These are phyloP conservation scores for Coptodon rendalli DNA, from an alignment of 2,113 vertebrate species.

Conservation along the genomic window DNA sequence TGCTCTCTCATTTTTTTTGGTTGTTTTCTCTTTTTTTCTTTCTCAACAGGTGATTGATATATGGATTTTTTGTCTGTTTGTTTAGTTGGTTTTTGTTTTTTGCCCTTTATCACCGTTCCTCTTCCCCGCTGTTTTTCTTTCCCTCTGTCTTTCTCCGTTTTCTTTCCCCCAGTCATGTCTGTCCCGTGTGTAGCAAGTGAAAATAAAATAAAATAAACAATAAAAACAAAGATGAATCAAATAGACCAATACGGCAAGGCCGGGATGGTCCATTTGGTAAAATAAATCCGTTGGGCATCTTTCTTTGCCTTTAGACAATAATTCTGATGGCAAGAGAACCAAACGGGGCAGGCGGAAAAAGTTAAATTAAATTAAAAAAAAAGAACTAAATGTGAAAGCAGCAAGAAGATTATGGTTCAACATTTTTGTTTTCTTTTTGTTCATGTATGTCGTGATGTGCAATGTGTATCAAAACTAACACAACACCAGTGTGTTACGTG, in stretches of 20 bases:
- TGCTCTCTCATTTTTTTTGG: not conserved
- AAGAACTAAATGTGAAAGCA: rapidly evolving
- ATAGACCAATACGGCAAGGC: rapidly evolving
- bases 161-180: not conserved
- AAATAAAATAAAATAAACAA: not conserved
- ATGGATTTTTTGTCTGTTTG: not conserved
- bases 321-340: rapidly evolving
- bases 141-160: not conserved
- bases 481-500: not conserved
- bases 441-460: not conserved
- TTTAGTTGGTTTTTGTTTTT: rapidly evolving
- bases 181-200: not conserved
- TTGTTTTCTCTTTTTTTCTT: not conserved
- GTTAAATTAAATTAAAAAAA: not conserved
- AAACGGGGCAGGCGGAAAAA: rapidly evolving
- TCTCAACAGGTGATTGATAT: not conserved
- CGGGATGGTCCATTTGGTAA: not conserved
- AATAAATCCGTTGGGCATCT: not conserved
- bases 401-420: not conserved
- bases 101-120: not conserved
- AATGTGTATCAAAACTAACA: not conserved
- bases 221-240: not conserved
- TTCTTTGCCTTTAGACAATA: rapidly evolving
- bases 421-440: not conserved
- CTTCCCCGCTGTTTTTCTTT: not conserved